Percentiles rank a stretch among this genome's conserved stretches.
Conservation (phyloP, 2,113 vertebrate species). For the Grallaria varia region DNA sequence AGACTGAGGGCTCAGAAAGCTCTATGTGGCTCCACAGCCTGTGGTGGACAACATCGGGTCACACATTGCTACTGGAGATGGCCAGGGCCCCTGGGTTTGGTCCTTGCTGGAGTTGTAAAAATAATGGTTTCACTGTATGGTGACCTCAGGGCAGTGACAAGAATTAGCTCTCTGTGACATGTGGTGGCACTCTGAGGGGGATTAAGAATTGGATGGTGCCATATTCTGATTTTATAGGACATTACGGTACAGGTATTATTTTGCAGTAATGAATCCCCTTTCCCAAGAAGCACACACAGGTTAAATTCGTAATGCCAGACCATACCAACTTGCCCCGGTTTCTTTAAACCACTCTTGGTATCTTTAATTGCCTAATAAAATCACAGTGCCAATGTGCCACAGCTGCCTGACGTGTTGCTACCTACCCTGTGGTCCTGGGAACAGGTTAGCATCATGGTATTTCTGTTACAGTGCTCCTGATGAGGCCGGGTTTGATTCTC, state of each 20-base stretch:
- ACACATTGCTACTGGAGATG: neutral
- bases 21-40: neutral
- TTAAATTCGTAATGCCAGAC: conserved; percentile 21
- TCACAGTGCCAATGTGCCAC: neutral
- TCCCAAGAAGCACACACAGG: neutral
- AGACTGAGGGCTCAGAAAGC: neutral
- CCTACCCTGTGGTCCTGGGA: neutral
- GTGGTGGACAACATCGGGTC: neutral
- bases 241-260: neutral
- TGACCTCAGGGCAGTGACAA: neutral
- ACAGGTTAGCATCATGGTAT: neutral
- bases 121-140: neutral
- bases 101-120: neutral
- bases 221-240: neutral
- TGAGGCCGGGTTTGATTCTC: neutral
- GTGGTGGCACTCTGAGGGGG: neutral
- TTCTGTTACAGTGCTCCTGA: too few relatives aligned
- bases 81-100: neutral
- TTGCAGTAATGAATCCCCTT: neutral
- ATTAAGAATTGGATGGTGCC: neutral
- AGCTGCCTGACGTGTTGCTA: neutral
- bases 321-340: neutral
- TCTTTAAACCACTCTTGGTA: neutral
- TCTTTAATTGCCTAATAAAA: neutral
- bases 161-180: neutral